phyloP scores from a whole-genome alignment of 2,888 invertebrate species.

The Lampropteryx suffumata region DNA sequence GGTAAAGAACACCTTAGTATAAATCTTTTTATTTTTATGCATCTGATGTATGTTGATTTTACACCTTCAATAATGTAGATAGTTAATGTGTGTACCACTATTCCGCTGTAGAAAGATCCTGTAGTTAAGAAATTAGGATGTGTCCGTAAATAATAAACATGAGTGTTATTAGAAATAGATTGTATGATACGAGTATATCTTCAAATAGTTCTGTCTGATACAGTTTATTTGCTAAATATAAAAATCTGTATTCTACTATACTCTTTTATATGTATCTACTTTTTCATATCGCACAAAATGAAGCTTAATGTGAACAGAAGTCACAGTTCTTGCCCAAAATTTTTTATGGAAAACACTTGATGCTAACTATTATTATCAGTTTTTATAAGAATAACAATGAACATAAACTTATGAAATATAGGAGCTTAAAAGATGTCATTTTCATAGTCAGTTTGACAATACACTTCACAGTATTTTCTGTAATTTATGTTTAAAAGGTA shows the following conservation, averaged over 20 bases:
- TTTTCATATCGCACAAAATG: no score
- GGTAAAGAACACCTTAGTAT: no score
- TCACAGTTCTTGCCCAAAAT: no score
- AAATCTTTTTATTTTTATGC: background rate
- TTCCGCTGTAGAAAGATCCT: conserved; percentile 10
- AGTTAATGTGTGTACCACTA: conserved; percentile 5
- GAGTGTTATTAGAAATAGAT: conserved; percentile 11
- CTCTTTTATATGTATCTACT: no score
- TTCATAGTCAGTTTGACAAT: background rate
- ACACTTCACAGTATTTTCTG: conserved; percentile 6
- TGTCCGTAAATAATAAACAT: conserved; percentile 14
- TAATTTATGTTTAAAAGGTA: background rate
- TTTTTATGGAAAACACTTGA: background rate
- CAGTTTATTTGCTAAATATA: background rate
- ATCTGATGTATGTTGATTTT: background rate
- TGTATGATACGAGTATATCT: conserved; percentile 8
- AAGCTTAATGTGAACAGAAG: no score
- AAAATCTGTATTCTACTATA: no score
- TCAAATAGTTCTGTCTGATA: background rate
- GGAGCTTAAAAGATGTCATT: conserved; percentile 15
- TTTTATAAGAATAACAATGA: conserved; percentile 7
- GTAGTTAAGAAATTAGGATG: conserved; percentile 6
- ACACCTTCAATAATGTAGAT: conserved; percentile 9
- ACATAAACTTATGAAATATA: conserved; percentile 18
- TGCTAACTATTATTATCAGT: no score